Evolutionary conservation across 2,113 vertebrate species (phyloP), one percentile per base, ranked within the genome.

Genomic region (Geococcyx californianus): DNA sequence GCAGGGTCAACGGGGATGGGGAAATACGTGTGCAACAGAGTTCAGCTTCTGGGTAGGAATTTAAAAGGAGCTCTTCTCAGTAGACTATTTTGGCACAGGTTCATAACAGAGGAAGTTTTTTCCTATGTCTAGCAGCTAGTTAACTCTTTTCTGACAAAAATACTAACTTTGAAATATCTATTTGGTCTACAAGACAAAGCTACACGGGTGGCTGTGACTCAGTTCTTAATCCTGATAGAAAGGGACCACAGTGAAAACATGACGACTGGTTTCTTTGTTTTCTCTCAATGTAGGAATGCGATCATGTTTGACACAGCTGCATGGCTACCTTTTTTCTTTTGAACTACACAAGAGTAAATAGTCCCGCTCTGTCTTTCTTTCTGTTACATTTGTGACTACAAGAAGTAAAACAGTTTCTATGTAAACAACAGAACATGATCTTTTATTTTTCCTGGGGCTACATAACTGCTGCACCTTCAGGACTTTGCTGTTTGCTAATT

Each of bases 21-120:
- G 45, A 74, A 44, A 36, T 13, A 26, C 0, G 0, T 16, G 4
- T 31, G 14, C 31, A 82, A 73, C 1, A 66, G 19, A 75, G 33
- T 34, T 45, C 60, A 28, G 16, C 7, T 74, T 51, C 54, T 74
- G 45, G 45, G 62, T 3, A 83, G 26, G 31, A 40, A 77, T 28
- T 55, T 42, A 73, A 18, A 77, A 63, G 13, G 28, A 77, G 54
- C n/a, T 31, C 18, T 60, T 92, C 44, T 55, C 24, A 40, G 33
- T 4, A 55, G 21, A 36, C 36, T 58, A 15, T 47, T 91, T 88
- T 70, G 42, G 59, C 34, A 36, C 16, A 56, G 58, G 28, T 47
- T 56, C 16, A 12, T 42, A 66, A 66, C 0, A 74, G 51, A 74
- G 19, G 13, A 70, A 49, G 21, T 13, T 25, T 85, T 52, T 56